Percentiles rank a stretch among this genome's conserved stretches.
Conservation (phyloP, 2,113 vertebrate genomes). For the Hemicordylus capensis region DNA sequence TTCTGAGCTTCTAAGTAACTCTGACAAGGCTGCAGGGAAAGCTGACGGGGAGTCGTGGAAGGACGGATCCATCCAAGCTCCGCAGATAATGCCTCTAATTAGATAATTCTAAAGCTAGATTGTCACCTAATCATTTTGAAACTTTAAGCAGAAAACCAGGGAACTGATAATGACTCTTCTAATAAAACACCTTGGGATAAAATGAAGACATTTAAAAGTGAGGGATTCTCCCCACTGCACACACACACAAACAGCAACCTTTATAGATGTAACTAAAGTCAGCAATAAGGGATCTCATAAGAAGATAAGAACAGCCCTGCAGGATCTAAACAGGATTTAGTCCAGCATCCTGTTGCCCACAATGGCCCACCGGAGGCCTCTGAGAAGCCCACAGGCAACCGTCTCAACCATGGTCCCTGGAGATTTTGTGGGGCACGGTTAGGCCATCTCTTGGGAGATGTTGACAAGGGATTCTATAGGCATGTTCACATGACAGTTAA, state of each 20-base stretch:
- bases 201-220: background rate
- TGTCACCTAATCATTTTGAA: conserved; percentile 1
- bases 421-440: background rate
- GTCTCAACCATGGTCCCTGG: background rate
- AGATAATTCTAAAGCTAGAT: conserved; percentile 13
- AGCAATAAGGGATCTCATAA: background rate
- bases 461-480: background rate
- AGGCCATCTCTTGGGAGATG: too few relatives aligned
- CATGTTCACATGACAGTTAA: too few relatives aligned
- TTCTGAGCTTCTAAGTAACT: conserved; percentile 14
- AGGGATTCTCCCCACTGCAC: background rate
- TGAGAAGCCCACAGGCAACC: background rate
- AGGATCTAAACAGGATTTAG: too few relatives aligned
- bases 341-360: too few relatives aligned
- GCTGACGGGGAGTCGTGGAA: background rate
- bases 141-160: conserved; percentile 6
- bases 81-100: background rate
- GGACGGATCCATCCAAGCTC: background rate
- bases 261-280: background rate
- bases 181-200: background rate
- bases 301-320: too few relatives aligned
- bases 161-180: conserved; percentile 1
- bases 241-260: too few relatives aligned
- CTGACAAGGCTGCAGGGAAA: background rate
- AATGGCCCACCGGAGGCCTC: too few relatives aligned